A percentile compares a stretch with the other conserved stretches of the same genome.
phyloP scores from a whole-genome alignment of 2,888 invertebrate species.

The Xestia xanthographa region DNA sequence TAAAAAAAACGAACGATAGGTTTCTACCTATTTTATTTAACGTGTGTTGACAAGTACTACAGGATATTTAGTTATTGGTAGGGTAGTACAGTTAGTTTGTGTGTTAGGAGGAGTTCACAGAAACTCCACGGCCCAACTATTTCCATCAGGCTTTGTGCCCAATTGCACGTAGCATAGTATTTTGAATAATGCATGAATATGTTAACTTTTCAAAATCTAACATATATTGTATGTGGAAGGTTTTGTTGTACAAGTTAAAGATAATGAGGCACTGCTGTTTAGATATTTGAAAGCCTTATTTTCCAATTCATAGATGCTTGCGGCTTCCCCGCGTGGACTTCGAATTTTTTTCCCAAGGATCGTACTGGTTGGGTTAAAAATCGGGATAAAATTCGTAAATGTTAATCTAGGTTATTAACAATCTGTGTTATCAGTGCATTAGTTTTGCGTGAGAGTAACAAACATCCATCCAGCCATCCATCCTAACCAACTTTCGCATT shows the following conservation, averaged over 20 bases:
- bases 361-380: not conserved
- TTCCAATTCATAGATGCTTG: no score
- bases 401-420: not conserved
- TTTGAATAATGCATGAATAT: constrained; percentile 56
- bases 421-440: not conserved
- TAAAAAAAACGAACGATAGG: not conserved
- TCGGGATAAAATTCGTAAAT: not conserved
- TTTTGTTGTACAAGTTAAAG: not conserved
- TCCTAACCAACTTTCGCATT: not conserved
- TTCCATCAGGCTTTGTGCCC: constrained; percentile 76
- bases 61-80: constrained; percentile 36
- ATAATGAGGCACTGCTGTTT: not conserved
- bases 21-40: constrained; percentile 6
- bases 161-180: constrained; percentile 54
- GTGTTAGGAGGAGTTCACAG: constrained; percentile 36
- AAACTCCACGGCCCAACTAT: constrained; percentile 70
- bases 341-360: not conserved
- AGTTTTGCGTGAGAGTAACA: not conserved
- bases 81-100: constrained; percentile 13
- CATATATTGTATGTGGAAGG: not conserved
- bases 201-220: constrained; percentile 40
- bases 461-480: not conserved
- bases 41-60: constrained; percentile 30
- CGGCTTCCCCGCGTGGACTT: not conserved
- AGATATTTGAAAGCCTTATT: not conserved